Conservation (phyloP, 2,888 invertebrate genomes). For the Drosophila pseudotakahashii region DNA sequence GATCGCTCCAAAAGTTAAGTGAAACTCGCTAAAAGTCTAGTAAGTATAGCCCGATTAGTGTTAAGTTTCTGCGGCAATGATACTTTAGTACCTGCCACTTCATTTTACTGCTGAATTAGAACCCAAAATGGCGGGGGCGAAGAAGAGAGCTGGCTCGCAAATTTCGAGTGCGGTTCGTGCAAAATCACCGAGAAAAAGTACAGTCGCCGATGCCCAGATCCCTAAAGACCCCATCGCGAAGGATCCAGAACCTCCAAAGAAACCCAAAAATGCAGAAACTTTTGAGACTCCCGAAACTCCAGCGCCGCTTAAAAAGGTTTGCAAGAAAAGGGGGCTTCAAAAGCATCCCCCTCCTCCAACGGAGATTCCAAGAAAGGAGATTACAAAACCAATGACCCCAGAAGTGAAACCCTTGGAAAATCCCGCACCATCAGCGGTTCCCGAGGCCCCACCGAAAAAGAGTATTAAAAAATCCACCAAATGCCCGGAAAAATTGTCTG, state of each 20-base stretch:
- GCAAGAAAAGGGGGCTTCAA: too few relatives aligned
- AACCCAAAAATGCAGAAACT: too few relatives aligned
- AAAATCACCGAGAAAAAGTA: not conserved
- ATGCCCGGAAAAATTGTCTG: not conserved
- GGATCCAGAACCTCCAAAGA: too few relatives aligned
- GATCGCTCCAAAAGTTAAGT: not conserved
- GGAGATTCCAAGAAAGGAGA: not conserved
- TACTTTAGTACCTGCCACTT: not conserved
- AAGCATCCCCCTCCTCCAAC: too few relatives aligned
- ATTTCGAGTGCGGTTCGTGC: too few relatives aligned
- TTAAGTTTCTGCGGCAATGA: not conserved
- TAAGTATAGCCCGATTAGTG: not conserved
- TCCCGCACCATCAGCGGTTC: not conserved
- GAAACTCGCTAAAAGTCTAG: not conserved
- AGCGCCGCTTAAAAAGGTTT: too few relatives aligned
- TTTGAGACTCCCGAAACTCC: too few relatives aligned
- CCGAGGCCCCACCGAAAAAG: not conserved
- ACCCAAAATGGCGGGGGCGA: not conserved
- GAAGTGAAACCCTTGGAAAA: not conserved
- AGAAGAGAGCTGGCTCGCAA: not conserved
- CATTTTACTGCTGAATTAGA: not conserved
- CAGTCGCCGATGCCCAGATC: not conserved
- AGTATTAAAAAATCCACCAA: not conserved
- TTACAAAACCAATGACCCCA: not conserved
- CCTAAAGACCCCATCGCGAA: not conserved